A percentile compares a stretch with the other conserved stretches of the same genome.
Evolutionary conservation across 2,888 invertebrate genomes (phyloP).

Genomic region (Cryptus armator): DNA sequence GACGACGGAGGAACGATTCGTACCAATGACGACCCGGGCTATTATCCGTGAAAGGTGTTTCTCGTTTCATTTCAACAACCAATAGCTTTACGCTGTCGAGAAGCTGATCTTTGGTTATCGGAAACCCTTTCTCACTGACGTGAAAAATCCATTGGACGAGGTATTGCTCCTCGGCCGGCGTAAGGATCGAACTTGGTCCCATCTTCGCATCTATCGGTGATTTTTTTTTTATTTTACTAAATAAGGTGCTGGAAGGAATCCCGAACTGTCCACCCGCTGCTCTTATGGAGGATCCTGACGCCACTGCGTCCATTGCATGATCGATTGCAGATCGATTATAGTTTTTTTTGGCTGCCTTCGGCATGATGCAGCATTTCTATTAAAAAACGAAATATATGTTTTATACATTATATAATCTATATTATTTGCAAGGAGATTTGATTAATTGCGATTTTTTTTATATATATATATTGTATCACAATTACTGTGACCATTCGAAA

Average conservation of each 20-base stretch:
- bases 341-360: background rate
- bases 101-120: slow-evolving; percentile 61
- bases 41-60: slow-evolving; percentile 65
- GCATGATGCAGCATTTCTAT: slow-evolving; percentile 2
- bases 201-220: slow-evolving; percentile 38
- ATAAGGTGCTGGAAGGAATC: slow-evolving; percentile 52
- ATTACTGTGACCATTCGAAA: background rate
- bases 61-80: slow-evolving; percentile 56
- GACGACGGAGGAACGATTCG: slow-evolving; percentile 62
- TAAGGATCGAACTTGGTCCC: slow-evolving; percentile 54
- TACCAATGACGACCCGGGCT: slow-evolving; percentile 69
- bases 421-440: background rate
- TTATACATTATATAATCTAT: background rate
- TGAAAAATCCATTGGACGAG: slow-evolving; percentile 54
- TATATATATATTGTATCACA: background rate
- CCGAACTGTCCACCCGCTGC: slow-evolving; percentile 17
- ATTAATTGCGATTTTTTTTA: too few species aligned
- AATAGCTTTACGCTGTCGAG: slow-evolving; percentile 52
- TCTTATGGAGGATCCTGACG: slow-evolving; percentile 7
- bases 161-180: slow-evolving; percentile 51
- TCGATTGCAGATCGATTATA: background rate
- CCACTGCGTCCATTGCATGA: slow-evolving; percentile 9
- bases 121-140: slow-evolving; percentile 66
- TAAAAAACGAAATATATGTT: background rate
- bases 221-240: slow-evolving; percentile 45